Conservation (phyloP, 2,888 invertebrate species). For the Drosophila colorata region DNA sequence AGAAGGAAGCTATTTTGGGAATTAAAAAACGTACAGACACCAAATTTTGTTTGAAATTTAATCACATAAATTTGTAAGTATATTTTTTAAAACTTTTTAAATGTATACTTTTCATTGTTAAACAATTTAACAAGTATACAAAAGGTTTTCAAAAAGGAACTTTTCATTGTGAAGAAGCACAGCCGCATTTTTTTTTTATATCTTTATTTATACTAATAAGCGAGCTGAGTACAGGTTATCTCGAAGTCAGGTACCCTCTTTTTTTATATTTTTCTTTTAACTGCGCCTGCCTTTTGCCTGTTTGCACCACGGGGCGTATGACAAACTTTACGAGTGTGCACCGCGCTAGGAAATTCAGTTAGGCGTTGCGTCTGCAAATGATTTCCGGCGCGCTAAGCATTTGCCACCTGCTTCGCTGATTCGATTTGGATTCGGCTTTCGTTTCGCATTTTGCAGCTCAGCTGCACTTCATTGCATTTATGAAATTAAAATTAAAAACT, state of each 20-base stretch:
- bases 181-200: no score
- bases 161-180: no score
- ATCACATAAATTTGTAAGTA: no score
- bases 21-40: no score
- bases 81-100: no score
- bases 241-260: not conserved
- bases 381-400: slow-evolving; percentile 70
- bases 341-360: slow-evolving; percentile 56
- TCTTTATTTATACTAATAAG: not conserved
- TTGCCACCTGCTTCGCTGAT: slow-evolving; percentile 59
- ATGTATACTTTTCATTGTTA: no score
- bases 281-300: slow-evolving; percentile 18
- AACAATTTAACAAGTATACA: no score
- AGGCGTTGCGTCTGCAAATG: slow-evolving; percentile 56
- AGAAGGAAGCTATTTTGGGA: no score
- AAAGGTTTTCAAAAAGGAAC: no score
- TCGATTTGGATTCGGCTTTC: slow-evolving; percentile 51
- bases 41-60: no score
- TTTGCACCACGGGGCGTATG: slow-evolving; percentile 59
- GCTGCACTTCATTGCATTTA: slow-evolving; percentile 72
- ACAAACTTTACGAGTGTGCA: slow-evolving; percentile 39
- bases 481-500: slow-evolving; percentile 72
- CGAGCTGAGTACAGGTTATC: not conserved
- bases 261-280: slow-evolving; percentile 2
- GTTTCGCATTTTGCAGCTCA: slow-evolving; percentile 1